Conservation (phyloP, 1,140 invertebrate species). For the Drosophila prosaltans region DNA sequence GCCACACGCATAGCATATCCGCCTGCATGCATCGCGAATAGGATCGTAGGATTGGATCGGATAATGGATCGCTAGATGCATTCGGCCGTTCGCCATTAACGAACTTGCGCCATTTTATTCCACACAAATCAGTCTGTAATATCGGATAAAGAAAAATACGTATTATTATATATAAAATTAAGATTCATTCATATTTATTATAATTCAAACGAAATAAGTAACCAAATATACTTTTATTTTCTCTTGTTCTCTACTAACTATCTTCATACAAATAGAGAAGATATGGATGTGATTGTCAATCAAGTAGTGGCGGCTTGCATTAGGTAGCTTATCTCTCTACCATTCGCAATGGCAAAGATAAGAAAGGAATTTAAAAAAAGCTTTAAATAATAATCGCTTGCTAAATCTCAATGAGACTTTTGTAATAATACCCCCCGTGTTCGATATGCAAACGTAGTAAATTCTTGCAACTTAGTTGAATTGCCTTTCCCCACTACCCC, state of each 20-base stretch:
- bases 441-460: too few relatives aligned
- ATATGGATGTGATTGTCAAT: not conserved
- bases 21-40: conserved; percentile 96
- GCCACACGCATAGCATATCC: conserved; percentile 98
- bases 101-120: conserved; percentile 99
- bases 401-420: not conserved
- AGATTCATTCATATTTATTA: conserved; percentile 15
- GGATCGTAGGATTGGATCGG: conserved; percentile 96
- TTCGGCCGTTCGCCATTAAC: conserved; percentile 87
- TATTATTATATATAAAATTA: conserved; percentile 7
- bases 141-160: not conserved
- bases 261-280: not conserved
- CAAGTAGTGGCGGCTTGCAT: not conserved
- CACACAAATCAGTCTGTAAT: conserved; percentile 96
- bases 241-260: too few relatives aligned
- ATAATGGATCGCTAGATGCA: conserved; percentile 88
- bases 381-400: not conserved
- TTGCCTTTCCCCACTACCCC: not conserved
- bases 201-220: conserved; percentile 5
- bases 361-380: too few relatives aligned
- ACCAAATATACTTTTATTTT: conserved; percentile 1
- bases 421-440: not conserved
- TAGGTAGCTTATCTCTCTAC: not conserved
- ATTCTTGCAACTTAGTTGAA: too few relatives aligned
- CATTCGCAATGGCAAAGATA: too few relatives aligned